Conservation (phyloP, 2,797 vertebrate genomes). For the Rhabdophis nuchalis region DNA sequence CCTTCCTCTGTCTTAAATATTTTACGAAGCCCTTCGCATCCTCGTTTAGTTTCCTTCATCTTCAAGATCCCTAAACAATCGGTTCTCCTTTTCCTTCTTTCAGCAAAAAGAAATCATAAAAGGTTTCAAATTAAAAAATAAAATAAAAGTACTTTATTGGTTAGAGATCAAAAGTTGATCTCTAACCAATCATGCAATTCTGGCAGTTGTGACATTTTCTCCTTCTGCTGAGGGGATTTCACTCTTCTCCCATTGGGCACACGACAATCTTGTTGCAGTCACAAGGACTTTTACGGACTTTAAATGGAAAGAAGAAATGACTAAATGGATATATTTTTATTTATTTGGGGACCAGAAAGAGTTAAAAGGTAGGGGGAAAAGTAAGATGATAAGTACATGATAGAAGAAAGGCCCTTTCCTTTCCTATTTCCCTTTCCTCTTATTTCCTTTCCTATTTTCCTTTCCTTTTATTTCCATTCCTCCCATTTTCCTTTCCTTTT, state of each 20-base stretch:
- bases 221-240: neutral
- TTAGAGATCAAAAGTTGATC: too few species aligned
- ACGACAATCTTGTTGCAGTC: neutral
- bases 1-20: neutral
- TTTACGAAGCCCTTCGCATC: neutral
- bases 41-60: neutral
- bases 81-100: neutral
- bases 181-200: neutral
- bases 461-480: too few species aligned
- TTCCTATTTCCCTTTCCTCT: too few species aligned
- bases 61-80: neutral
- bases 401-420: too few species aligned
- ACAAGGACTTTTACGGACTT: neutral
- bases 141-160: neutral
- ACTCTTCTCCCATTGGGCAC: neutral
- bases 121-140: neutral
- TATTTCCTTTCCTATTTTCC: too few species aligned
- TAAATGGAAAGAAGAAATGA: neutral
- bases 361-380: neutral
- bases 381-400: too few species aligned
- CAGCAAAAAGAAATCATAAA: neutral
- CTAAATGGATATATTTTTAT: neutral
- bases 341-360: neutral
- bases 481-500: too few species aligned
- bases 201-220: neutral